Conservation (phyloP, 1,140 invertebrate genomes). For the Saccostrea glomerata region DNA sequence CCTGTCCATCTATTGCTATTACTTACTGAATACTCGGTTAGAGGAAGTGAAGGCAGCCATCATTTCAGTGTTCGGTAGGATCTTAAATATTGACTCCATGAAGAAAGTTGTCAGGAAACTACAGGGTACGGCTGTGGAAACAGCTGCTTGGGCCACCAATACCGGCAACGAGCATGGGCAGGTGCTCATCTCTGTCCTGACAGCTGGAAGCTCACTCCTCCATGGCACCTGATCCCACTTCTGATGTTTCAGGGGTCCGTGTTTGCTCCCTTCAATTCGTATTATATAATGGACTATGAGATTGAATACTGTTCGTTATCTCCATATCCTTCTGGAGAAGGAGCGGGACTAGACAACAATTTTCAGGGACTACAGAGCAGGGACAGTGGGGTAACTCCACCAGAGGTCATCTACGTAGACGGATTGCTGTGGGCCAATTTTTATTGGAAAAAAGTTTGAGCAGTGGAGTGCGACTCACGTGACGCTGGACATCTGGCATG, state of each 20-base stretch:
- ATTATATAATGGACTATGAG: no score
- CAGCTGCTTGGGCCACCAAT: slow-evolving; percentile 39
- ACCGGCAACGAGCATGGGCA: slow-evolving; percentile 56
- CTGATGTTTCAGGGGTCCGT: no score
- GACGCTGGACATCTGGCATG: slow-evolving; percentile 58
- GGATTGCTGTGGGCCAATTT: background rate
- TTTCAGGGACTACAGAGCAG: background rate
- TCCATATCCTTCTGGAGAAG: slow-evolving; percentile 12
- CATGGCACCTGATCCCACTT: no score
- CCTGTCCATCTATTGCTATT: slow-evolving; percentile 24
- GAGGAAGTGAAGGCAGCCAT: slow-evolving; percentile 56
- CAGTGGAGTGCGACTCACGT: slow-evolving; percentile 26
- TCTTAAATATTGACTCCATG: slow-evolving; percentile 64
- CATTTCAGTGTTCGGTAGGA: slow-evolving; percentile 57
- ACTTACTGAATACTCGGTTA: slow-evolving; percentile 4
- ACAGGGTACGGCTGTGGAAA: background rate
- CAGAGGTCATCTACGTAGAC: background rate
- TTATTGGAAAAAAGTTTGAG: background rate
- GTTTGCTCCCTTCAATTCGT: no score
- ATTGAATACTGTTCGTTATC: no score
- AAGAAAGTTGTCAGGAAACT: slow-evolving; percentile 49
- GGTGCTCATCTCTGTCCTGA: slow-evolving; percentile 59
- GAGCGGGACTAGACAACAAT: background rate
- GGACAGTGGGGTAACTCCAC: background rate
- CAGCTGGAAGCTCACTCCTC: background rate